These are phyloP conservation scores for Ceryle rudis DNA, from an alignment of 2,797 vertebrate genomes.

Conservation along the genomic window DNA sequence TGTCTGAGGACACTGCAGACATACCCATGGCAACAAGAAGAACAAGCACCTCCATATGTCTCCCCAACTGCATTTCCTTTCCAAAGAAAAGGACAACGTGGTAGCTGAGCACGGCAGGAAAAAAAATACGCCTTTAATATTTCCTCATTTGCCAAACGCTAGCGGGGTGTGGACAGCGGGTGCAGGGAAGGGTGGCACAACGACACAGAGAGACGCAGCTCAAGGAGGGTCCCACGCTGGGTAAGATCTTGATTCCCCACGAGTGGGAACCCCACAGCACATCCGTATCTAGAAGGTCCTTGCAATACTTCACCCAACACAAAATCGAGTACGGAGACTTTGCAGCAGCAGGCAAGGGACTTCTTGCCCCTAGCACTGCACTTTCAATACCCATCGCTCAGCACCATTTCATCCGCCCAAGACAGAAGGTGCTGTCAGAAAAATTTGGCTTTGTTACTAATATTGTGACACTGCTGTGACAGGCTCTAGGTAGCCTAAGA, in stretches of 20 bases:
- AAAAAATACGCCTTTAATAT: slow-evolving; percentile 16
- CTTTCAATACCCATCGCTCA: neutral
- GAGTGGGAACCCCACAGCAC: accelerated
- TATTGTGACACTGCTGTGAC: accelerated
- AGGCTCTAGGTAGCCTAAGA: neutral
- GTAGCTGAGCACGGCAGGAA: neutral
- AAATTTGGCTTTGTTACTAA: no score
- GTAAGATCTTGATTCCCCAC: neutral
- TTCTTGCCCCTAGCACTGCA: neutral
- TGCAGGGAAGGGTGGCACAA: neutral
- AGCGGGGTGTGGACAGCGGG: neutral
- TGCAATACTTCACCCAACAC: neutral
- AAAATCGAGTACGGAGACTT: neutral
- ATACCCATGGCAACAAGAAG: slow-evolving; percentile 65
- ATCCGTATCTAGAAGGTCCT: neutral
- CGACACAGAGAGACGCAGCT: neutral
- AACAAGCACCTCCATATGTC: slow-evolving; percentile 64
- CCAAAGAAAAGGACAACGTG: slow-evolving; percentile 61
- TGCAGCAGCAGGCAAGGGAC: neutral
- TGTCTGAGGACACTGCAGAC: neutral
- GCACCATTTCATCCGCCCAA: neutral
- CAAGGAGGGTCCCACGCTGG: neutral
- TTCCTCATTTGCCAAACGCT: slow-evolving; percentile 39
- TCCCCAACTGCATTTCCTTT: slow-evolving; percentile 38
- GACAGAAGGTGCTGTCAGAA: neutral